Conservation (phyloP, 1,140 invertebrate genomes). For the Solenopsis invicta region DNA sequence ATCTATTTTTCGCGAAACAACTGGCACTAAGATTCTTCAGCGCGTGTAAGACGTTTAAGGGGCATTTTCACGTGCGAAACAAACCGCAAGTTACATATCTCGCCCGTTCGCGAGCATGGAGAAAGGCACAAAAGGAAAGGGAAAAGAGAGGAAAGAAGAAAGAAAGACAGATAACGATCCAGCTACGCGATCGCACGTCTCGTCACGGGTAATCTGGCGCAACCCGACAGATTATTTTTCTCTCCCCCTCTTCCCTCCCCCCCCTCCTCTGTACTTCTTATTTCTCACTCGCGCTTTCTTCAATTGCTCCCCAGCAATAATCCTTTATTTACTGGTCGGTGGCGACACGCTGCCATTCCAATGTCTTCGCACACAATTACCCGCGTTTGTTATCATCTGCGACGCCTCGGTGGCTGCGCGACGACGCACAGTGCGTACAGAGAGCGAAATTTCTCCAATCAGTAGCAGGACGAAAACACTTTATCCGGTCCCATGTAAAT, state of each 20-base stretch:
- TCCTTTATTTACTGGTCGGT: conserved; percentile 52
- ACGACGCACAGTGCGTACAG: background rate
- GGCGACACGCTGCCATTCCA: conserved; percentile 48
- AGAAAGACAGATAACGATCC: conserved; percentile 18
- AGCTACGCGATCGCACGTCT: background rate
- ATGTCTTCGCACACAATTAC: conserved; percentile 61
- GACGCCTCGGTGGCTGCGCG: background rate
- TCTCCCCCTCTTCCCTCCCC: conserved; percentile 10
- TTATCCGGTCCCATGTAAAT: background rate
- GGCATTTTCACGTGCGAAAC: conserved; percentile 12
- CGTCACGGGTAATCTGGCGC: conserved; percentile 32
- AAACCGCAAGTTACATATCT: background rate
- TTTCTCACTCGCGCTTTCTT: conserved; percentile 46
- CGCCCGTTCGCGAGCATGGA: background rate
- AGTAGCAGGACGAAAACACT: conserved; percentile 20
- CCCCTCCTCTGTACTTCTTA: background rate
- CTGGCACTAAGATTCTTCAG: too few relatives aligned
- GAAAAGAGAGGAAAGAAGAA: background rate
- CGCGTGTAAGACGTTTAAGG: too few relatives aligned
- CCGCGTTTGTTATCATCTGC: conserved; percentile 53
- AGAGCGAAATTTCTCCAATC: conserved; percentile 31
- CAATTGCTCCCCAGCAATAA: conserved; percentile 43
- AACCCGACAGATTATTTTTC: conserved; percentile 33
- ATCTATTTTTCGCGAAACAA: background rate
- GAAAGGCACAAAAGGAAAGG: background rate